A percentile compares a stretch with the other conserved stretches of the same genome.
Evolutionary conservation across 2,888 invertebrate genomes (phyloP).

Genomic region (Pristionchus entomophagus): DNA sequence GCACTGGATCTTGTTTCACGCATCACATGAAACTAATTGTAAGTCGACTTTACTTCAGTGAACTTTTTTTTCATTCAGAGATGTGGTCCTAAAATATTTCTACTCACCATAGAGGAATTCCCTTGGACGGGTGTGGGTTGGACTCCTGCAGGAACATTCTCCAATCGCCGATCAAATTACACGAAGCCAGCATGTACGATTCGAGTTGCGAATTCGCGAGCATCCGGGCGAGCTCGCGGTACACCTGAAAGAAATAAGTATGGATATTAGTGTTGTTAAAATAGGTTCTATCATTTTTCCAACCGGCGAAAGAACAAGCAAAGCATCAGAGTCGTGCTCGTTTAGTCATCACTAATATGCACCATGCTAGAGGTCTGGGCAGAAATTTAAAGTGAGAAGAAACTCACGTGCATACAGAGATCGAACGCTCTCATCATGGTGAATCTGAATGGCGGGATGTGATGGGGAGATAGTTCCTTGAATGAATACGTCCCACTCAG

Average conservation of each 20-base stretch:
- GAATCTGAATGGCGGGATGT: conserved; percentile 38
- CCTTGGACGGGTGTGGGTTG: conserved; percentile 18
- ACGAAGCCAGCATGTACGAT: neutral
- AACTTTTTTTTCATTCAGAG: too few relatives aligned
- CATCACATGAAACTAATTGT: too few relatives aligned
- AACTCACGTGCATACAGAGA: conserved; percentile 38
- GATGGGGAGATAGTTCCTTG: conserved; percentile 6
- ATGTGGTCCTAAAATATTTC: too few relatives aligned
- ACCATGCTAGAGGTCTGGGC: too few relatives aligned
- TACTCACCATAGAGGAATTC: conserved; percentile 39
- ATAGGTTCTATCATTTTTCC: too few relatives aligned
- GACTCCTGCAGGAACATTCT: conserved; percentile 20
- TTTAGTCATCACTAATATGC: too few relatives aligned
- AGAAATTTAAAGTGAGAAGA: too few relatives aligned
- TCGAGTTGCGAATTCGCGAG: neutral
- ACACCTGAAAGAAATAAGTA: conserved; percentile 51
- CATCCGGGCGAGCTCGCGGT: conserved; percentile 56
- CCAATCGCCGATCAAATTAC: conserved; percentile 15
- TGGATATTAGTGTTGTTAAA: too few relatives aligned
- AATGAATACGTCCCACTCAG: conserved; percentile 5
- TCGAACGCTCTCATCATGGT: conserved; percentile 45
- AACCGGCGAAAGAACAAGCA: too few relatives aligned
- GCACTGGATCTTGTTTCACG: too few relatives aligned
- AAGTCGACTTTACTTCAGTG: too few relatives aligned
- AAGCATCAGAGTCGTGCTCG: too few relatives aligned